phyloP scores from a whole-genome alignment of 2,113 vertebrate genomes.

The Notarius quadriscutis region DNA sequence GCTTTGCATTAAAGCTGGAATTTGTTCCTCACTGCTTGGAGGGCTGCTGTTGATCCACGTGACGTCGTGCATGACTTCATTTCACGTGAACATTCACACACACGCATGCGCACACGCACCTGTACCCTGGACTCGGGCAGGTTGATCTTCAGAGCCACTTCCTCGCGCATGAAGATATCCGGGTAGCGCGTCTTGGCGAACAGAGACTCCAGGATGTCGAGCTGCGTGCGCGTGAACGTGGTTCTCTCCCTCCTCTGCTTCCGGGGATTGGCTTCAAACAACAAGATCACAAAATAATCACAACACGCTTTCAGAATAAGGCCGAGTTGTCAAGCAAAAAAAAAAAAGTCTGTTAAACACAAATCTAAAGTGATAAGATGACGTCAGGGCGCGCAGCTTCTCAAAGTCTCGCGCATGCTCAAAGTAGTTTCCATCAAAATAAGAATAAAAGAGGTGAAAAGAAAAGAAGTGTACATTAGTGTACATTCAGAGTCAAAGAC shows the following conservation, averaged over 20 bases:
- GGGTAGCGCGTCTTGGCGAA: constrained; percentile 90
- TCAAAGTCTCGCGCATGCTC: not conserved
- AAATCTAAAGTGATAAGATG: not conserved
- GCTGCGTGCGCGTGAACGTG: constrained; percentile 87
- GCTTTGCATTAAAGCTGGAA: not conserved
- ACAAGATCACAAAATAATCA: not conserved
- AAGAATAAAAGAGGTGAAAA: not conserved
- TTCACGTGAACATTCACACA: not conserved
- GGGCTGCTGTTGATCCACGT: not conserved
- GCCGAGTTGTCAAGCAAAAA: not conserved
- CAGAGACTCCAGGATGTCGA: constrained; percentile 85
- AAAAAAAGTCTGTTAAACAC: not conserved
- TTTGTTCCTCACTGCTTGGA: too few species aligned
- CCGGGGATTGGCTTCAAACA: constrained; percentile 76
- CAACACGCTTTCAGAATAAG: not conserved
- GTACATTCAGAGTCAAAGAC: not conserved
- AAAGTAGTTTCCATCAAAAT: not conserved
- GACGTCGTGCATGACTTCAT: not conserved
- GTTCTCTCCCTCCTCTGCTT: constrained; percentile 95
- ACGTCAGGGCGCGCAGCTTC: not conserved
- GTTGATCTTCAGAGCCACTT: constrained; percentile 97
- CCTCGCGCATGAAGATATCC: constrained; percentile 97
- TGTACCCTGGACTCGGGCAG: constrained; percentile 94
- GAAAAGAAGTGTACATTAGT: not conserved
- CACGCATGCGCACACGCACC: constrained; percentile 66